Conservation (phyloP, 53 echinoderm and acorn worm species). For the Actinopyga echinites region DNA sequence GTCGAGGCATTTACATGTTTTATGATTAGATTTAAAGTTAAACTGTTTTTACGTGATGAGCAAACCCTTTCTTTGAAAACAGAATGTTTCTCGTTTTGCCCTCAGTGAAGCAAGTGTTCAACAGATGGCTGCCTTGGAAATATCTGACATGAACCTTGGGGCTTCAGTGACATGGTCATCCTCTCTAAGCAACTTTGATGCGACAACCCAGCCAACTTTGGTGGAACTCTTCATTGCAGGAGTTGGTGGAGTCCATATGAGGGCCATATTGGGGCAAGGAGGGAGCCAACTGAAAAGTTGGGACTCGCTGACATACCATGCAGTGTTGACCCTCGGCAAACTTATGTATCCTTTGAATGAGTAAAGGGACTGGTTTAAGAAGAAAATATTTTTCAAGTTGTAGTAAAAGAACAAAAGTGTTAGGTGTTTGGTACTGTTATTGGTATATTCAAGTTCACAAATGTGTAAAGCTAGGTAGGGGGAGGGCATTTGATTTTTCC, state of each 20-base stretch:
- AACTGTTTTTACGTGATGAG: too few species aligned
- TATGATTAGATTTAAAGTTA: too few species aligned
- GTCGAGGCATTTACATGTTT: too few species aligned
- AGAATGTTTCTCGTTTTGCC: too few species aligned
- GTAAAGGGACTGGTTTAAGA: not conserved
- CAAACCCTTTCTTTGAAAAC: not conserved
- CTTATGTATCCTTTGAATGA: slow-evolving; percentile 86
- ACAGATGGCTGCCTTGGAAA: slow-evolving; percentile 87
- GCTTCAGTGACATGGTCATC: not conserved
- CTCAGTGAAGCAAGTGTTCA: slow-evolving; percentile 76
- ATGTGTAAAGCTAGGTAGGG: too few species aligned
- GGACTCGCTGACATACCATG: slow-evolving; percentile 61
- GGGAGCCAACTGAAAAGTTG: slow-evolving; percentile 55
- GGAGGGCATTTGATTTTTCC: too few species aligned
- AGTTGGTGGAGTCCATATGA: slow-evolving; percentile 75
- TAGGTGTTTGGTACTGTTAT: not conserved
- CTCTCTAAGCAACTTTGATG: not conserved
- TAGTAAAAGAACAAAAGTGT: not conserved
- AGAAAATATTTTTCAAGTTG: not conserved
- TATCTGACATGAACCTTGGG: slow-evolving; percentile 45
- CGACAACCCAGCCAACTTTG: slow-evolving; percentile 54
- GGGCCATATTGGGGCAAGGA: slow-evolving; percentile 68
- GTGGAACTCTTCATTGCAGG: slow-evolving; percentile 84
- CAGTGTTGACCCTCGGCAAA: slow-evolving; percentile 65
- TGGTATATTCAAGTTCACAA: not conserved